phyloP scores from a whole-genome alignment of 2,797 vertebrate species.

The Mionectes olivaceus region DNA sequence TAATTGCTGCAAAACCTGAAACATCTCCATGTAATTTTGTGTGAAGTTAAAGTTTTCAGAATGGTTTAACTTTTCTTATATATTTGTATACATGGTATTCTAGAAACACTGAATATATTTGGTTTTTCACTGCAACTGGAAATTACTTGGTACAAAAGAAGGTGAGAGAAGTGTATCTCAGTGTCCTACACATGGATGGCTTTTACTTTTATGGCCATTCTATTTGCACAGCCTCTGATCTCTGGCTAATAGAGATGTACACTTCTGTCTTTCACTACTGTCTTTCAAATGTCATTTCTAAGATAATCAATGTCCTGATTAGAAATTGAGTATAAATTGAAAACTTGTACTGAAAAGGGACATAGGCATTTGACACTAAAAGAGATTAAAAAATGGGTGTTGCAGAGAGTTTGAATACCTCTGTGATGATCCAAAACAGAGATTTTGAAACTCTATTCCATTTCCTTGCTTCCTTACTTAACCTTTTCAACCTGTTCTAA shows the following conservation, averaged over 20 bases:
- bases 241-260: background rate
- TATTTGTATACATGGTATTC: background rate
- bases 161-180: background rate
- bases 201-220: background rate
- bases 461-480: background rate
- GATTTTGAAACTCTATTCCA: background rate
- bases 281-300: background rate
- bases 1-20: background rate
- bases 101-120: background rate
- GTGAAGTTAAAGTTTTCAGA: background rate
- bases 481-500: background rate
- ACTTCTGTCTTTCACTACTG: background rate
- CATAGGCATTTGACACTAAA: background rate
- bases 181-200: background rate
- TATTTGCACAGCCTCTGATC: background rate
- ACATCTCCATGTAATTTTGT: background rate
- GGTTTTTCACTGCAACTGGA: background rate
- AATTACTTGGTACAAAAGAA: background rate
- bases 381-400: background rate
- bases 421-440: background rate
- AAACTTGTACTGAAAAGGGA: background rate
- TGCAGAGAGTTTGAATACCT: background rate
- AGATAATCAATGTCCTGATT: background rate
- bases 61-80: background rate
- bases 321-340: background rate